Conservation (phyloP, 2,797 vertebrate genomes). For the Eidolon dupreanum region DNA sequence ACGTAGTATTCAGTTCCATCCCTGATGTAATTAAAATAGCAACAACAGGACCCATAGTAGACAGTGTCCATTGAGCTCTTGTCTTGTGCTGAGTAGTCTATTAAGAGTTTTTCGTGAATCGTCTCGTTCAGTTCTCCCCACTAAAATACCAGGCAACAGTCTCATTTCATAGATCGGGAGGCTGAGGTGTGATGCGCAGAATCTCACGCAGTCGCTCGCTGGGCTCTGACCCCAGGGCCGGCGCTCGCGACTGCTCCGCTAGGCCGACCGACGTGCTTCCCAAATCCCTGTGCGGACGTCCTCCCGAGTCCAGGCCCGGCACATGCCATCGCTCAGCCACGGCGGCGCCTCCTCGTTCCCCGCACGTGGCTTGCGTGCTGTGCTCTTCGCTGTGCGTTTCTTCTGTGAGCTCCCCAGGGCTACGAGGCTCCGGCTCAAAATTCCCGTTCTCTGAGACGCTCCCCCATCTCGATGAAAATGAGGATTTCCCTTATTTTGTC, state of each 20-base stretch:
- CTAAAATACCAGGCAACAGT: not conserved
- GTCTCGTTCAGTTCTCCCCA: not conserved
- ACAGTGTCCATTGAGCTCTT: not conserved
- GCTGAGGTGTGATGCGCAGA: not conserved
- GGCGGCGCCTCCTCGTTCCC: not conserved
- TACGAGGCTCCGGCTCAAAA: not conserved
- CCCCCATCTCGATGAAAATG: not conserved
- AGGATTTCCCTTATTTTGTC: not conserved
- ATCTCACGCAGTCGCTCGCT: not conserved
- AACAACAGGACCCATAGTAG: not conserved
- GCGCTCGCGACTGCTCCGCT: fast-evolving
- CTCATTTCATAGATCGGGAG: not conserved
- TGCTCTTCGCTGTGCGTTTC: not conserved
- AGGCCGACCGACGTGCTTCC: fast-evolving
- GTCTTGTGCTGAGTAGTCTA: not conserved
- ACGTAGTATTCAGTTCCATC: not conserved
- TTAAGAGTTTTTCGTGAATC: not conserved
- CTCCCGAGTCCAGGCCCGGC: too few species aligned
- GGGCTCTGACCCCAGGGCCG: not conserved
- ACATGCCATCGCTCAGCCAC: not conserved
- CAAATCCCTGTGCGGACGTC: fast-evolving
- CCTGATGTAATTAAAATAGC: not conserved
- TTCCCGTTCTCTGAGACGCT: not conserved
- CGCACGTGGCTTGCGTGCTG: not conserved
- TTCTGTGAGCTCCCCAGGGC: not conserved